Base-by-base conservation (phyloP, 2,888 invertebrate genomes). In the Drosophila colorata region DNA sequence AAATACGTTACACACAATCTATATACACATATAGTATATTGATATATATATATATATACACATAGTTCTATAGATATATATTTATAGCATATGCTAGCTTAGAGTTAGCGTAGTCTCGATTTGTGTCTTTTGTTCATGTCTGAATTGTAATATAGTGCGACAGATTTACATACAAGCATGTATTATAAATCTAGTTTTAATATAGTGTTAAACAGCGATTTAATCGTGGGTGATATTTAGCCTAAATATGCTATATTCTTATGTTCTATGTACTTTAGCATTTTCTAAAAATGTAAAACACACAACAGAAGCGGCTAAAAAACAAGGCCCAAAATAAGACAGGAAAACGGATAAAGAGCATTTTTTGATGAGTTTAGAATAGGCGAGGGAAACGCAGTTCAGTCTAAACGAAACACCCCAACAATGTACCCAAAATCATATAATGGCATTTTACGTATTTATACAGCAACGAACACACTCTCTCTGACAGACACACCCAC, bases 161-260 rank as follows among this genome's bases (percentile, higher is more conserved):
- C 56, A 80, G 80, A 64, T 66, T 65, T 66, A 79, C 63, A 72
- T 71, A 86, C 67, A 84, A 64, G 59, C 58, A 73, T 83, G 83
- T 86, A 88, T 86, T 88, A 87, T 80, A 69, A 70, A 75, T 84
- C 79, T 89, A 89, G 83, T 81, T 76, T 88, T 87, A 85, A 76
- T 71, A 70, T 88, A 89, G 86, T 80, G 73, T 85, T 88, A 87
- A 87, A 89, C 80, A 88, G 84, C 91, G 91, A 92, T 91, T 84
- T 85, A 91, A 91, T 91, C 91, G 91, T 92, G 91, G 91, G 91
- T 91, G 91, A 92, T 91, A 91, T 91, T 91, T 92, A 91, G 91
- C 90, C 88, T 89, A 89, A 89, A 89, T 83, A 88, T 87, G 79
- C 82, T 84, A 89, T 85, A 88, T 88, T 83, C 83, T 83, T 83